phyloP scores from a whole-genome alignment of 2,113 vertebrate species.

The Probosciger aterrimus region DNA sequence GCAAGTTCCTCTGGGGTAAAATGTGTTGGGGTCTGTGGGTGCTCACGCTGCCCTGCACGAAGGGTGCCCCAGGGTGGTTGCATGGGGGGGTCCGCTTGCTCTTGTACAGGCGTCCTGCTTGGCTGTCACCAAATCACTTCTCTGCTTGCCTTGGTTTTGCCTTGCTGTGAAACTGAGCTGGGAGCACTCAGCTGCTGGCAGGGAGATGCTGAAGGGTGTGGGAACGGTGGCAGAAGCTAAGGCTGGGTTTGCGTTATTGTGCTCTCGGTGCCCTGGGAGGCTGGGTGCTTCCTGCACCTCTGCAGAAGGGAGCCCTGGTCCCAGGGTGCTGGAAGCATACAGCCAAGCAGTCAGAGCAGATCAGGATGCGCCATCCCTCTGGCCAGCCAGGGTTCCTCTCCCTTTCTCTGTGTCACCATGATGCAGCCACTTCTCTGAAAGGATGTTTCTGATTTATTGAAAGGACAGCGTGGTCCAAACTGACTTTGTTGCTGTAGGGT shows the following conservation, averaged over 20 bases:
- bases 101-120: neutral
- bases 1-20: fast-evolving
- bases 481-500: neutral
- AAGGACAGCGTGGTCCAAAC: neutral
- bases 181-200: neutral
- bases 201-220: neutral
- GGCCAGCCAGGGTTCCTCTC: neutral
- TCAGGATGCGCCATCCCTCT: neutral
- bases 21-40: neutral
- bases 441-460: neutral
- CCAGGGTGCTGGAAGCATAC: fast-evolving
- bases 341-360: neutral
- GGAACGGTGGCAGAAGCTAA: neutral
- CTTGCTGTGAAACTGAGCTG: neutral
- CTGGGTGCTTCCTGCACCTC: neutral
- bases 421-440: neutral
- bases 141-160: neutral
- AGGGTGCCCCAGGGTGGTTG: no score
- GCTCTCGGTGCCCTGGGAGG: neutral
- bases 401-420: neutral
- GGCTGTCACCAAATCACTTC: neutral
- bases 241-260: fast-evolving
- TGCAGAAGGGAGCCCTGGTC: neutral
- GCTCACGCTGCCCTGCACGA: fast-evolving
- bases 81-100: neutral